phyloP scores from a whole-genome alignment of 2,797 vertebrate genomes.

The Sarcoramphus papa region DNA sequence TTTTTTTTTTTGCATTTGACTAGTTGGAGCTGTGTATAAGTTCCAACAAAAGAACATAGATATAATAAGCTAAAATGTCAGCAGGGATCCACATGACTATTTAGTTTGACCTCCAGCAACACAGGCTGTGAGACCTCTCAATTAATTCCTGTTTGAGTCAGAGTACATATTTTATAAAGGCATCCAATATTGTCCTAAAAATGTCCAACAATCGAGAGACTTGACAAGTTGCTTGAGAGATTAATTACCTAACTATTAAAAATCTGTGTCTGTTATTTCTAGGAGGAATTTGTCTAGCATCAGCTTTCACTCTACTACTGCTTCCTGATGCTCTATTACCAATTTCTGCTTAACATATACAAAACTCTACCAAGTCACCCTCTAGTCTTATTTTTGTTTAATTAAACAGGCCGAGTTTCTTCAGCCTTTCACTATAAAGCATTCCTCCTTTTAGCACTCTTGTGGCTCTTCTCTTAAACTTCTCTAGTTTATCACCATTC shows the following conservation, averaged over 20 bases:
- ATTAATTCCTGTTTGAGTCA: background rate
- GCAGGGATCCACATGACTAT: background rate
- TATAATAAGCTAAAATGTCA: background rate
- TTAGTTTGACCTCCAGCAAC: background rate
- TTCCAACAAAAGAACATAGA: background rate
- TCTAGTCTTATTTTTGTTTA: background rate
- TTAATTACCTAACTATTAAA: background rate
- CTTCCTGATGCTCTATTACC: background rate
- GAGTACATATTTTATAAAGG: background rate
- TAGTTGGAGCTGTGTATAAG: background rate
- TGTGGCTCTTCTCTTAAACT: background rate
- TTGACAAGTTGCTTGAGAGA: background rate
- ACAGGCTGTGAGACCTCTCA: background rate
- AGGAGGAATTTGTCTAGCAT: background rate
- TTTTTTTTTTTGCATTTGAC: background rate
- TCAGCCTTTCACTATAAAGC: background rate
- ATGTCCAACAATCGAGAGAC: background rate
- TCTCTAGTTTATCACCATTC: background rate
- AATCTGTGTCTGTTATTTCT: background rate
- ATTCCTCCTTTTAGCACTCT: background rate
- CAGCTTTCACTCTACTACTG: background rate
- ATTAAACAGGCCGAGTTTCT: background rate
- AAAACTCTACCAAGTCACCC: background rate
- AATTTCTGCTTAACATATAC: background rate
- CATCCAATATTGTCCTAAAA: background rate